These are phyloP conservation scores for Catostylus mosaicus DNA, from an alignment of 30 jellyfish, hydroid and myxozoan species.

Conservation along the genomic window DNA sequence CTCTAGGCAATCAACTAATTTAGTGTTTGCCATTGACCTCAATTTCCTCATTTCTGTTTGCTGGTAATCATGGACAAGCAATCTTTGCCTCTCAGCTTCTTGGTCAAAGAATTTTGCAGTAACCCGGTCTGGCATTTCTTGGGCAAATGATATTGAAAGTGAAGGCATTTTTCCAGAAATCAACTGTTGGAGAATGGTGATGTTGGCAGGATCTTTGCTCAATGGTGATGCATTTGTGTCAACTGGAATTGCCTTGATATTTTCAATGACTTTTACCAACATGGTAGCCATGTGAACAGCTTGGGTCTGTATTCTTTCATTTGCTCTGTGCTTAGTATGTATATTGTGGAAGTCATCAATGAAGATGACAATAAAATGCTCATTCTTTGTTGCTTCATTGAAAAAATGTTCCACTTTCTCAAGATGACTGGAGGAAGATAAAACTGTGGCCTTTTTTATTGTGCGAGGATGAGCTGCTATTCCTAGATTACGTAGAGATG, in stretches of 20 bases:
- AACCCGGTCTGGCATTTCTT: conserved; percentile 45
- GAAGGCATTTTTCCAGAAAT: neutral
- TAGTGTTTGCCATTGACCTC: conserved; percentile 46
- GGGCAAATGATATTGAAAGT: conserved; percentile 33
- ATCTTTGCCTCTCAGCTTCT: conserved; percentile 30
- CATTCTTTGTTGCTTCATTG: conserved; percentile 7
- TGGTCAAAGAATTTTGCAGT: conserved; percentile 23
- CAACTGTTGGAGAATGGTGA: neutral
- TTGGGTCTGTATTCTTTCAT: conserved; percentile 8
- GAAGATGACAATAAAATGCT: conserved; percentile 27
- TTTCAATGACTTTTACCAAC: conserved; percentile 30
- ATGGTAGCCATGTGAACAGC: conserved; percentile 53
- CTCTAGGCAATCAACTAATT: conserved; percentile 34
- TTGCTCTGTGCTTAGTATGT: conserved; percentile 52
- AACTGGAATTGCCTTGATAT: conserved; percentile 11
- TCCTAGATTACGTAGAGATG: too few relatives aligned
- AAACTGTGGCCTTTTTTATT: too few relatives aligned
- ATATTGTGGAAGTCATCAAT: conserved; percentile 50
- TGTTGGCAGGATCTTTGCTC: conserved; percentile 26
- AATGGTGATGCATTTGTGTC: neutral
- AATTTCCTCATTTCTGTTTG: conserved; percentile 24
- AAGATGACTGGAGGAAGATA: too few relatives aligned
- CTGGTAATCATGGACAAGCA: conserved; percentile 25
- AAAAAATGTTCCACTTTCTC: conserved; percentile 3
- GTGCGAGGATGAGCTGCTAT: too few relatives aligned